phyloP scores from a whole-genome alignment of 2,797 vertebrate species.

The Momotus momota region DNA sequence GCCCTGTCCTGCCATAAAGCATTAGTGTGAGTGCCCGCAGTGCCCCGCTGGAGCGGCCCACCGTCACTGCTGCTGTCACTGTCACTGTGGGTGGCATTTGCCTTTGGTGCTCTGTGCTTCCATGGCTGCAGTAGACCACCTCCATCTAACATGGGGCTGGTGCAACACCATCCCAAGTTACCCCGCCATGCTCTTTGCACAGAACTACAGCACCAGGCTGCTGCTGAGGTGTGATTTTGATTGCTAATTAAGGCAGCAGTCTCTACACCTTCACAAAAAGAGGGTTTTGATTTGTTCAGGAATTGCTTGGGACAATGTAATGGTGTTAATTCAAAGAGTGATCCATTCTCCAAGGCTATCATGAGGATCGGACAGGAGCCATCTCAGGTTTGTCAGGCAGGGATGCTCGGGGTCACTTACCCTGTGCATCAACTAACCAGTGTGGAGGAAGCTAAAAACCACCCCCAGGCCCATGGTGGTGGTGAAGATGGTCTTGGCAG shows the following conservation, averaged over 20 bases:
- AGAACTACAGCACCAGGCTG: background rate
- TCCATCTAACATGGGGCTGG: background rate
- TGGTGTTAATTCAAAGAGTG: background rate
- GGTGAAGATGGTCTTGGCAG: background rate
- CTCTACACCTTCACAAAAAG: background rate
- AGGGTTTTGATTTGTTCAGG: background rate
- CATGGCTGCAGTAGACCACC: accelerated
- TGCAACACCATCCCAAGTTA: background rate
- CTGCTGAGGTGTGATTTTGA: background rate
- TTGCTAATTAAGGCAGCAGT: background rate
- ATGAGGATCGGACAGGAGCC: background rate
- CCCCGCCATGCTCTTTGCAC: background rate
- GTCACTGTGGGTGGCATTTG: background rate
- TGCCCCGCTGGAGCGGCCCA: background rate
- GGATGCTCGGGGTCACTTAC: background rate
- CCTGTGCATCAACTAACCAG: background rate
- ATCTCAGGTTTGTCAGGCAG: background rate
- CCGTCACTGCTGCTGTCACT: background rate
- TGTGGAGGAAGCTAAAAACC: background rate
- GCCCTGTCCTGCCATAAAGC: accelerated
- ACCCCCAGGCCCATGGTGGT: background rate
- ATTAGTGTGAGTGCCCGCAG: background rate
- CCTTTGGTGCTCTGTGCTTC: background rate
- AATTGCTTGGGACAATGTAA: background rate
- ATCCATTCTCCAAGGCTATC: background rate